Percentiles rank a stretch among this genome's conserved stretches.
Conservation (phyloP, 1,140 invertebrate species). For the Stegodyphus mimosarum region DNA sequence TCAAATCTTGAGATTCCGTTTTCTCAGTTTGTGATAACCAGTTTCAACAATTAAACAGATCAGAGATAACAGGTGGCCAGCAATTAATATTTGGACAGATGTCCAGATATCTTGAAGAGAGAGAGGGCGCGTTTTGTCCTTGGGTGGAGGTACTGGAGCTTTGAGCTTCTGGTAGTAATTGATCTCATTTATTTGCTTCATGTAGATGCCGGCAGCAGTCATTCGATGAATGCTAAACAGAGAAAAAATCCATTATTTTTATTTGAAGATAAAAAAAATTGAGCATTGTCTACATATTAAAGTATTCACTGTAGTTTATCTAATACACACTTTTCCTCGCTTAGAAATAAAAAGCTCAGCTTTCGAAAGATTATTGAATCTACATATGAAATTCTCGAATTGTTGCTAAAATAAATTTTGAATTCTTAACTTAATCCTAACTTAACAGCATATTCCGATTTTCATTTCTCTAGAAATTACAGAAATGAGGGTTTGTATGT, state of each 20-base stretch:
- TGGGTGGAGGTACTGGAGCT: neutral
- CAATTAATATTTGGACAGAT: neutral
- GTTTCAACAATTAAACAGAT: no score
- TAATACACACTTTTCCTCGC: no score
- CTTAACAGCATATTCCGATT: no score
- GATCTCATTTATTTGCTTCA: neutral
- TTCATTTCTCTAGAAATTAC: no score
- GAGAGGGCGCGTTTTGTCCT: neutral
- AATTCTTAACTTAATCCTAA: no score
- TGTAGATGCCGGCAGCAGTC: neutral
- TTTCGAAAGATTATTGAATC: no score
- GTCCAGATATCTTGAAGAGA: neutral
- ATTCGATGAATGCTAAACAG: conserved; percentile 10
- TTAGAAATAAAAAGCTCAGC: no score
- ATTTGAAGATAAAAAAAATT: neutral
- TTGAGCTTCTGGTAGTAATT: neutral
- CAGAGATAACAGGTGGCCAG: neutral
- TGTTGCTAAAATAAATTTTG: no score
- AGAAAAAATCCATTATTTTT: neutral
- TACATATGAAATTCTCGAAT: no score
- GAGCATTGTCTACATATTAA: neutral
- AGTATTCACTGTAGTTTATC: conserved; percentile 1
- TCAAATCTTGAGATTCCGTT: no score
- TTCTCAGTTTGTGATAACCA: no score
- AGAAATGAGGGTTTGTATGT: no score